Conservation (phyloP, 2,797 vertebrate species). For the Hemibagrus guttatus region DNA sequence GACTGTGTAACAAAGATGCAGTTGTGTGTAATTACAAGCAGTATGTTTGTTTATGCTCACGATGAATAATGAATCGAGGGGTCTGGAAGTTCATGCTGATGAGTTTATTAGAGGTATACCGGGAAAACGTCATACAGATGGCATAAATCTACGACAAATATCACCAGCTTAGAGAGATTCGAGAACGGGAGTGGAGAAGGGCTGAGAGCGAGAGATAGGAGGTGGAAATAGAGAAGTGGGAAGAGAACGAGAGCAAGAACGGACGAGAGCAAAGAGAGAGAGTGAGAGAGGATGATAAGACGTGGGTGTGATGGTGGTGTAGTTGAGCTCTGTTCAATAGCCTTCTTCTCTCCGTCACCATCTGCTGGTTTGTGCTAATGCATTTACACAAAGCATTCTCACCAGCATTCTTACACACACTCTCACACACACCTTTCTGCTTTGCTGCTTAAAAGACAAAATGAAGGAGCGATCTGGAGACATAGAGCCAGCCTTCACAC, state of each 20-base stretch:
- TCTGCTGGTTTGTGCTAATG: conserved; percentile 49
- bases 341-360: conserved; percentile 36
- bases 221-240: conserved; percentile 24
- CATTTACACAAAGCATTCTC: conserved; percentile 46
- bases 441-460: conserved; percentile 34
- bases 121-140: conserved; percentile 39
- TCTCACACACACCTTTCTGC: conserved; percentile 46
- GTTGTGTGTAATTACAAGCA: conserved; percentile 30
- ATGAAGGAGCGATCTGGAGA: conserved; percentile 12
- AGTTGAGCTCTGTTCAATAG: conserved; percentile 26
- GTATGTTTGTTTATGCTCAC: conserved; percentile 44
- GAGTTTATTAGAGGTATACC: conserved; percentile 38
- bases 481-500: conserved; percentile 4
- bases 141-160: conserved; percentile 42
- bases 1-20: conserved; percentile 28
- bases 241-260: conserved; percentile 22
- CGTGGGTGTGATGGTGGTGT: conserved; percentile 38
- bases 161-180: conserved; percentile 35
- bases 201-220: conserved; percentile 19
- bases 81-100: conserved; percentile 30
- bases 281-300: conserved; percentile 12
- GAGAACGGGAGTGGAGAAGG: conserved; percentile 5
- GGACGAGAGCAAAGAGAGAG: conserved; percentile 1
- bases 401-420: conserved; percentile 4
- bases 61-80: conserved; percentile 34